These are phyloP conservation scores for Sebastes steindachneri DNA, from an alignment of 2,797 vertebrate genomes.

Conservation along the genomic window DNA sequence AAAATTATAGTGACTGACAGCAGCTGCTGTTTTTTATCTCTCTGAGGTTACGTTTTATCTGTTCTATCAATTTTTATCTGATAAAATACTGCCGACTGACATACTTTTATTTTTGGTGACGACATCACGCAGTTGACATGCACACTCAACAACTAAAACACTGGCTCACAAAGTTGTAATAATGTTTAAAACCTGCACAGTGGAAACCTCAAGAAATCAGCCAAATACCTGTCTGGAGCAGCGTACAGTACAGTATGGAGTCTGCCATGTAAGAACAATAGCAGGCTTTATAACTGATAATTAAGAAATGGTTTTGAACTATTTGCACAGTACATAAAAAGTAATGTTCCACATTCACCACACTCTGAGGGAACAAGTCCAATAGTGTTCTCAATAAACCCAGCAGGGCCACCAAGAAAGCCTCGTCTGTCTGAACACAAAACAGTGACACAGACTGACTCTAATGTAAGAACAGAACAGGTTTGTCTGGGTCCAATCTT, in stretches of 20 bases:
- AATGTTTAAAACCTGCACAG: not conserved
- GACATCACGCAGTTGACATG: not conserved
- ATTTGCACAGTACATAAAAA: conserved; percentile 50
- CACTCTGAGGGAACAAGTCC: conserved; percentile 4
- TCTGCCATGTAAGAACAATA: conserved; percentile 60
- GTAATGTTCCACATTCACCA: conserved; percentile 43
- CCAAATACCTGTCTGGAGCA: conserved; percentile 57
- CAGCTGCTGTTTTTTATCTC: not conserved
- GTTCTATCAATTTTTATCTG: not conserved
- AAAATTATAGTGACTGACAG: not conserved
- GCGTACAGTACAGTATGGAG: conserved; percentile 5
- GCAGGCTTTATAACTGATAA: conserved; percentile 57
- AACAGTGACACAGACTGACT: not conserved
- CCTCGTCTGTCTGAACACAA: not conserved
- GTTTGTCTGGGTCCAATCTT: conserved; percentile 16
- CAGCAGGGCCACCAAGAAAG: conserved; percentile 21
- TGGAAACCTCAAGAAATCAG: conserved; percentile 34
- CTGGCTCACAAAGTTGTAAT: conserved; percentile 6
- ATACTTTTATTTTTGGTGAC: not conserved
- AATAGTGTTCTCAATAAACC: conserved; percentile 19
- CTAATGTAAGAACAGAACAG: conserved; percentile 12
- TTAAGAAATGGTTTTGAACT: conserved; percentile 54
- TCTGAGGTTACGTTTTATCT: not conserved
- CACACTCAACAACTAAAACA: not conserved
- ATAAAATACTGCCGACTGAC: not conserved